Conservation (phyloP, 1,140 invertebrate species). For the Microplitis mediator region DNA sequence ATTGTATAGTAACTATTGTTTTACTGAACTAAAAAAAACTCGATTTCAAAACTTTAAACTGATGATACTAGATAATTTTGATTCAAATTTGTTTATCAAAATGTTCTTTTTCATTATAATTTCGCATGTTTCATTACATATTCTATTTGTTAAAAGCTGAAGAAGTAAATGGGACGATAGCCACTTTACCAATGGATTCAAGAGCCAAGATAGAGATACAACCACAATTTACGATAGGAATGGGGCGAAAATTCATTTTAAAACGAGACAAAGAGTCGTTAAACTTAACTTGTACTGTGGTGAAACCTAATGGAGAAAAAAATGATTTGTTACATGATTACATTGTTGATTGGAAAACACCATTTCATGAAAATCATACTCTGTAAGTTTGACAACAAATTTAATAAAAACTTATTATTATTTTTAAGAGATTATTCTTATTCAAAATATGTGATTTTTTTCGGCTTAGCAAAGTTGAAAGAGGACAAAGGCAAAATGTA, state of each 20-base stretch:
- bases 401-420: neutral
- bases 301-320: constrained; percentile 24
- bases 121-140: neutral
- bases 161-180: constrained; percentile 25
- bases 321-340: constrained; percentile 27
- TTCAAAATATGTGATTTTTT: constrained; percentile 15
- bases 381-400: constrained; percentile 23
- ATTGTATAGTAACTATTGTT: too few relatives aligned
- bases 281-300: constrained; percentile 36
- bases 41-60: too few relatives aligned
- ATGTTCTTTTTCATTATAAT: neutral
- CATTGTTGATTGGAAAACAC: constrained; percentile 33
- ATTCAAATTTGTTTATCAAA: too few relatives aligned
- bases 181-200: constrained; percentile 7
- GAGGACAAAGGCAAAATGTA: constrained; percentile 33
- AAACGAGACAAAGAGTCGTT: constrained; percentile 32
- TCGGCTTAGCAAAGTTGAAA: constrained; percentile 27
- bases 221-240: constrained; percentile 22
- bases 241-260: constrained; percentile 26
- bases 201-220: constrained; percentile 28
- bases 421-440: constrained; percentile 4
- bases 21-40: too few relatives aligned
- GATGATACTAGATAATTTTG: too few relatives aligned
- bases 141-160: constrained; percentile 18
- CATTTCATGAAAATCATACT: constrained; percentile 27